Conservation (phyloP, 2,888 invertebrate genomes). For the Stictocephala bisonia region DNA sequence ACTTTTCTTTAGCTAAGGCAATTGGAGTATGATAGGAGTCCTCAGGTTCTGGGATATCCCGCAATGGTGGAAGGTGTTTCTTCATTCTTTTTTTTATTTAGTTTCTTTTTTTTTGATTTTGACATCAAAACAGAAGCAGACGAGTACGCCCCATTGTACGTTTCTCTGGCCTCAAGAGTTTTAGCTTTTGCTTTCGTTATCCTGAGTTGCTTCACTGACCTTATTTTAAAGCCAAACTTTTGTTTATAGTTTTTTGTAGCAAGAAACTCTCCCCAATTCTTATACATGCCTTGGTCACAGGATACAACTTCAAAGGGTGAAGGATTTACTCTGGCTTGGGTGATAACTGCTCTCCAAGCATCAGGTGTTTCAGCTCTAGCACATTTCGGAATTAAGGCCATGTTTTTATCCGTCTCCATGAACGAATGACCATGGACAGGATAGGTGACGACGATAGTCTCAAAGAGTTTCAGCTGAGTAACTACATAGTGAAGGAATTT, state of each 20-base stretch:
- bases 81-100: no score
- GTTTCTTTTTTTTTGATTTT: no score
- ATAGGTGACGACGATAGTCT: neutral
- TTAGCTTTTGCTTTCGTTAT: no score
- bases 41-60: no score
- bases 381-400: neutral
- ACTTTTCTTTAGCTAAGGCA: no score
- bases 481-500: neutral
- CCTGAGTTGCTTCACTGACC: no score
- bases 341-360: slow-evolving; percentile 20
- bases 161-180: no score
- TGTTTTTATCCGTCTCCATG: slow-evolving; percentile 32
- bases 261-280: slow-evolving; percentile 4
- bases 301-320: slow-evolving; percentile 14
- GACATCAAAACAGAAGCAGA: no score
- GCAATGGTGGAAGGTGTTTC: no score
- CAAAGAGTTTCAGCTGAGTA: neutral
- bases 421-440: slow-evolving; percentile 20
- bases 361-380: neutral
- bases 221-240: no score
- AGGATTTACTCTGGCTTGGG: slow-evolving; percentile 6
- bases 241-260: neutral
- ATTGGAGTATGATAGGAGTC: no score
- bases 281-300: neutral
- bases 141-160: no score